A percentile compares a stretch with the other conserved stretches of the same genome.
These are phyloP conservation scores for Plecotus auritus DNA, from an alignment of 2,113 vertebrate species.

Conservation along the genomic window DNA sequence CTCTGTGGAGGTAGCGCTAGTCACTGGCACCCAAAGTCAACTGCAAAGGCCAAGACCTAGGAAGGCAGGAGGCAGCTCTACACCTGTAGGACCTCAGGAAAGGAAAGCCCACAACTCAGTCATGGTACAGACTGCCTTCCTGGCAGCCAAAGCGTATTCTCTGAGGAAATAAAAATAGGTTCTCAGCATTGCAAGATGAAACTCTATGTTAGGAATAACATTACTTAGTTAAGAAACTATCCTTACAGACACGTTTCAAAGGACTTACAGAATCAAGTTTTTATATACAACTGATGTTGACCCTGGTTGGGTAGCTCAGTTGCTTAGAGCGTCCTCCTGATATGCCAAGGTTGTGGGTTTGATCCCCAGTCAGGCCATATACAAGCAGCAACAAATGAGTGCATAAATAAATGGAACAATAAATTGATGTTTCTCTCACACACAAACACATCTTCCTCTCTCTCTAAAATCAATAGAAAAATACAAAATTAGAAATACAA, in stretches of 20 bases:
- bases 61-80: neutral
- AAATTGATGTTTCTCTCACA: neutral
- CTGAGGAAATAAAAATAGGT: neutral
- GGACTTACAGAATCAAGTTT: neutral
- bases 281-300: neutral
- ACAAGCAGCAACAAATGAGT: neutral
- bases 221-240: neutral
- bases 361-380: neutral
- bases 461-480: neutral
- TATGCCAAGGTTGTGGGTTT: neutral
- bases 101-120: neutral
- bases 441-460: neutral
- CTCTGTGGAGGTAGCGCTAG: fast-evolving
- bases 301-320: neutral
- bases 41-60: neutral
- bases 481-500: neutral
- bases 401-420: neutral
- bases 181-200: neutral
- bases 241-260: neutral
- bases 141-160: neutral
- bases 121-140: neutral
- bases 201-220: neutral
- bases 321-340: neutral
- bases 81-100: neutral
- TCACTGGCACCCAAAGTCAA: neutral